A percentile compares a stretch with the other conserved stretches of the same genome.
Conservation (phyloP, 2,113 vertebrate genomes). For the Scomber scombrus region DNA sequence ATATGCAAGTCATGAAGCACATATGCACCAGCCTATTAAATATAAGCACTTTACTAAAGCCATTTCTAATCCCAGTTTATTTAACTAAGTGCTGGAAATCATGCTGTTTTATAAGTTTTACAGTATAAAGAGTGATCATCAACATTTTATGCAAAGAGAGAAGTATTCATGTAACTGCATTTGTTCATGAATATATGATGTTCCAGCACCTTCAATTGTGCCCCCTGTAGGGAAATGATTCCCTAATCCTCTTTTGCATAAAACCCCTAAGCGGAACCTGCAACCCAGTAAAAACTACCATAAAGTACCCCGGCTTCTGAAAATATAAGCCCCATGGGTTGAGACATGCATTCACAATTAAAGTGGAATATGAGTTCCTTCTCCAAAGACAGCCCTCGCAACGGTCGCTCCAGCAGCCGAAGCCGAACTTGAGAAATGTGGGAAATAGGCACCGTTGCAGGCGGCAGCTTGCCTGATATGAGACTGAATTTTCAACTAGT, state of each 20-base stretch:
- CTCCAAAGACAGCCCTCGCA: slow-evolving; percentile 19
- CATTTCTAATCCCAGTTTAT: slow-evolving; percentile 40
- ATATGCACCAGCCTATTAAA: slow-evolving; percentile 20
- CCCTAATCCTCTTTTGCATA: slow-evolving; percentile 63
- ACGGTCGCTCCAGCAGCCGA: slow-evolving; percentile 48
- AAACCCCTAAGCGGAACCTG: slow-evolving; percentile 54
- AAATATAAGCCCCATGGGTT: slow-evolving; percentile 35
- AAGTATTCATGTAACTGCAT: slow-evolving; percentile 15
- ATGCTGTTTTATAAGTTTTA: background rate
- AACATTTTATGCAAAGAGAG: slow-evolving; percentile 7
- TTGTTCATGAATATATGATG: slow-evolving; percentile 35
- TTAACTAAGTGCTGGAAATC: slow-evolving; percentile 6
- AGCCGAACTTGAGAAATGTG: slow-evolving; percentile 52
- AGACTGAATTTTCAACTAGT: too few relatives aligned
- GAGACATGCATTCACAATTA: slow-evolving; percentile 47
- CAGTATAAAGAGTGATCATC: background rate
- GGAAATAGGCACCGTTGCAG: slow-evolving; percentile 53
- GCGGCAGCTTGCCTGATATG: background rate
- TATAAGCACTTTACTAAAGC: slow-evolving; percentile 22
- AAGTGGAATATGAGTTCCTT: slow-evolving; percentile 10
- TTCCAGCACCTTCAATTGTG: slow-evolving; percentile 10
- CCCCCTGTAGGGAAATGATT: slow-evolving; percentile 46
- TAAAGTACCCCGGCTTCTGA: slow-evolving; percentile 40
- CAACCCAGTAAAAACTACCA: slow-evolving; percentile 38
- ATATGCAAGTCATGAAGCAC: background rate